Evolutionary conservation across 2,113 vertebrate genomes (phyloP).

Genomic region (Mellivora capensis): DNA sequence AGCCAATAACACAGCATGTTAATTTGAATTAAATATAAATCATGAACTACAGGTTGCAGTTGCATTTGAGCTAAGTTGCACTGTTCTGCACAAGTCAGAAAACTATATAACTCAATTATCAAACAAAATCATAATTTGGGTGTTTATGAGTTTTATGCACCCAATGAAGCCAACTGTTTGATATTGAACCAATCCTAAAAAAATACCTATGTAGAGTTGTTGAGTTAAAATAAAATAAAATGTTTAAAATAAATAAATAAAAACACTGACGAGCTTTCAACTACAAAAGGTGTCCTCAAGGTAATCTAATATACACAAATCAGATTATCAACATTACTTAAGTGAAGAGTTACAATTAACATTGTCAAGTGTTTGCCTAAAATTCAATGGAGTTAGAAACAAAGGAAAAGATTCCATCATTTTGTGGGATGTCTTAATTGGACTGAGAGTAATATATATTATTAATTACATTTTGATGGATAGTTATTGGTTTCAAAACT

Average conservation of each 20-base stretch:
- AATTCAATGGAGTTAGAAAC: not conserved
- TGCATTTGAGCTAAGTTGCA: conserved; percentile 2
- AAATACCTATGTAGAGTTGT: not conserved
- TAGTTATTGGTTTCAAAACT: not conserved
- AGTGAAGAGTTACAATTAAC: not conserved
- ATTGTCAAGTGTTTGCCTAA: not conserved
- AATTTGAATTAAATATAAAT: not conserved
- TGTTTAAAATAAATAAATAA: not conserved
- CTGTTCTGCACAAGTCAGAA: conserved; percentile 24
- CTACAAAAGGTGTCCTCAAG: not conserved
- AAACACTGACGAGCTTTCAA: not conserved
- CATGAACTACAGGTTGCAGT: not conserved
- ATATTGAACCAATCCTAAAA: not conserved
- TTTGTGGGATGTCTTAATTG: not conserved
- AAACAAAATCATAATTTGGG: conserved; percentile 20
- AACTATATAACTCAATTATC: not conserved
- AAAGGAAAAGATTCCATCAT: not conserved
- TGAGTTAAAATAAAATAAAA: conserved; percentile 11
- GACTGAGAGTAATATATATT: not conserved
- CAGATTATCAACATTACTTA: not conserved
- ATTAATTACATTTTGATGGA: not conserved
- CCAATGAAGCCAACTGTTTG: not conserved
- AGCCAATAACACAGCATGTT: not conserved
- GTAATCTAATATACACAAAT: not conserved
- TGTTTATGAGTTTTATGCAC: not conserved